Percentiles rank a stretch among this genome's conserved stretches.
phyloP scores from a whole-genome alignment of 2,888 invertebrate species.

The Dilophus febrilis region DNA sequence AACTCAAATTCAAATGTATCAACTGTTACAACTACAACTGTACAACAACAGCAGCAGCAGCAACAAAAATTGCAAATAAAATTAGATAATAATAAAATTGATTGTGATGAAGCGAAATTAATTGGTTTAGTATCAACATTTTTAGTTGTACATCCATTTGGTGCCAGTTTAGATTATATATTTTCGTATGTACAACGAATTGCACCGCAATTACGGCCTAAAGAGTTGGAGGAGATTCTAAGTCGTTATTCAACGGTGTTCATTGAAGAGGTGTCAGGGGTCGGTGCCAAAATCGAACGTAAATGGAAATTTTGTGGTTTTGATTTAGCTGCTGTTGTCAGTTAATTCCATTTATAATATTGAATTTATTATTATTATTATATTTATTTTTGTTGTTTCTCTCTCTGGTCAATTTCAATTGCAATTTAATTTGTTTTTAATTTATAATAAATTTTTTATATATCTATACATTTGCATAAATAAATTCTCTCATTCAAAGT shows the following conservation, averaged over 20 bases:
- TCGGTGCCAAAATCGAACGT: conserved; percentile 44
- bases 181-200: conserved; percentile 79
- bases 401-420: no score
- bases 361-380: no score
- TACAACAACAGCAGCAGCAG: no score
- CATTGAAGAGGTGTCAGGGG: conserved; percentile 57
- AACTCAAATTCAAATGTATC: no score
- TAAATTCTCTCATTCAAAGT: no score
- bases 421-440: no score
- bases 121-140: conserved; percentile 79
- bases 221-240: conserved; percentile 61
- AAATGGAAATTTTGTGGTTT: conserved; percentile 68
- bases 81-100: conserved; percentile 9
- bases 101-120: conserved; percentile 45
- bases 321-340: conserved; percentile 7
- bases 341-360: no score
- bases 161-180: conserved; percentile 78
- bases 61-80: not conserved
- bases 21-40: not conserved
- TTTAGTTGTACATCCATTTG: conserved; percentile 75
- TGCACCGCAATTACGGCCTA: conserved; percentile 50
- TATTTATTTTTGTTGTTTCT: no score
- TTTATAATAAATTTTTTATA: no score
- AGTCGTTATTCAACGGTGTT: conserved; percentile 66
- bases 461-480: no score